Conservation (phyloP, 2,113 vertebrate genomes). For the Morone saxatilis region DNA sequence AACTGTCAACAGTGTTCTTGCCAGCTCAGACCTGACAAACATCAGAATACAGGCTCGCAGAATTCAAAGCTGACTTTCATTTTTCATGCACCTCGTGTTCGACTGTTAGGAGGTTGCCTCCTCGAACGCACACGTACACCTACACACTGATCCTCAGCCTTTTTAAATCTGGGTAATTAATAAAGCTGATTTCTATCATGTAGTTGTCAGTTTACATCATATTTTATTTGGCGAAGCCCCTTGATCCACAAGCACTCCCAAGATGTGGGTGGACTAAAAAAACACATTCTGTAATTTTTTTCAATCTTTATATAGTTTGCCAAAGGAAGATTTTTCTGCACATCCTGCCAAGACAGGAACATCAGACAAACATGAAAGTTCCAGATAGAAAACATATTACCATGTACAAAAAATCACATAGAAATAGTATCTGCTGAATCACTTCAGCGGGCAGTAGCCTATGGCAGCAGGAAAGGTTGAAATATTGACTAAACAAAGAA, state of each 20-base stretch:
- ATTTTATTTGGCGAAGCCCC: conserved; percentile 10
- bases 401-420: background rate
- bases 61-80: conserved; percentile 25
- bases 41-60: conserved; percentile 1
- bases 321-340: background rate
- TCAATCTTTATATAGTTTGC: background rate
- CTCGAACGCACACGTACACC: background rate
- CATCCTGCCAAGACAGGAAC: background rate
- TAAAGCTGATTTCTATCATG: background rate
- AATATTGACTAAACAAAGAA: conserved; percentile 8
- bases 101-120: conserved; percentile 1
- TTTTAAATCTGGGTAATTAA: background rate
- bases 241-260: background rate
- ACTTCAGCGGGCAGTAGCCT: conserved; percentile 3
- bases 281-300: background rate
- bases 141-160: background rate
- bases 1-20: conserved; percentile 44
- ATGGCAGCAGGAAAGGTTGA: background rate
- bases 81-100: background rate
- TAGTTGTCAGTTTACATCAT: conserved; percentile 1
- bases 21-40: conserved; percentile 51
- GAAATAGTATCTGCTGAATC: background rate
- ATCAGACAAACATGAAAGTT: background rate
- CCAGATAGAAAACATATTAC: background rate
- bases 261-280: conserved; percentile 10